These are phyloP conservation scores for Epicauta chinensis DNA, from an alignment of 1,140 invertebrate genomes.

Conservation along the genomic window DNA sequence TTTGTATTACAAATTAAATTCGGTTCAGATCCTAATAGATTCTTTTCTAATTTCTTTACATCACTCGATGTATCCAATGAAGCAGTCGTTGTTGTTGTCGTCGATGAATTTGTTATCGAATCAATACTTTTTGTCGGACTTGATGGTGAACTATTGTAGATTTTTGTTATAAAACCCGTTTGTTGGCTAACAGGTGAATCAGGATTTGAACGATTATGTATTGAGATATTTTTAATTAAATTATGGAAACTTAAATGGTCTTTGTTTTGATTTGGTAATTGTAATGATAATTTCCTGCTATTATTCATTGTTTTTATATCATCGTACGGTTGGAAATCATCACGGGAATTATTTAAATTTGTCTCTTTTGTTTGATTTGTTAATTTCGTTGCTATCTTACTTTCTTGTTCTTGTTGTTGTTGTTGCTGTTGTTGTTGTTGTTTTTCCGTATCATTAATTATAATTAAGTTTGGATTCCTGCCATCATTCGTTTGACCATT, in stretches of 20 bases:
- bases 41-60: slow-evolving; percentile 50
- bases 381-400: slow-evolving; percentile 24
- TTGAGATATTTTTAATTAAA: slow-evolving; percentile 56
- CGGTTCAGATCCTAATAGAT: slow-evolving; percentile 46
- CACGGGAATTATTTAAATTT: slow-evolving; percentile 33
- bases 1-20: slow-evolving; percentile 41
- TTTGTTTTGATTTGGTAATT: slow-evolving; percentile 51
- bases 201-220: slow-evolving; percentile 53
- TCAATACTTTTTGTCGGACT: slow-evolving; percentile 63
- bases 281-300: slow-evolving; percentile 68
- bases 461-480: slow-evolving; percentile 54
- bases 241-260: slow-evolving; percentile 70
- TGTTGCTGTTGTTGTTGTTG: slow-evolving; percentile 1
- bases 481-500: slow-evolving; percentile 61
- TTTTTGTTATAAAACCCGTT: slow-evolving; percentile 1
- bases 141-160: slow-evolving; percentile 51
- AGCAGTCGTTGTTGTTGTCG: slow-evolving; percentile 39
- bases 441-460: slow-evolving; percentile 54
- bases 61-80: slow-evolving; percentile 26
- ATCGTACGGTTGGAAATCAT: too few relatives aligned
- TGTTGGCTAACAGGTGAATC: slow-evolving; percentile 47
- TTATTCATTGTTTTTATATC: slow-evolving; percentile 44
- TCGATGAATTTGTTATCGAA: slow-evolving; percentile 49
- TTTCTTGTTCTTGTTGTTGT: background rate
- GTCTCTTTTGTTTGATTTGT: slow-evolving; percentile 31